phyloP scores from a whole-genome alignment of 2,888 invertebrate genomes.

The Scotopteryx bipunctaria region DNA sequence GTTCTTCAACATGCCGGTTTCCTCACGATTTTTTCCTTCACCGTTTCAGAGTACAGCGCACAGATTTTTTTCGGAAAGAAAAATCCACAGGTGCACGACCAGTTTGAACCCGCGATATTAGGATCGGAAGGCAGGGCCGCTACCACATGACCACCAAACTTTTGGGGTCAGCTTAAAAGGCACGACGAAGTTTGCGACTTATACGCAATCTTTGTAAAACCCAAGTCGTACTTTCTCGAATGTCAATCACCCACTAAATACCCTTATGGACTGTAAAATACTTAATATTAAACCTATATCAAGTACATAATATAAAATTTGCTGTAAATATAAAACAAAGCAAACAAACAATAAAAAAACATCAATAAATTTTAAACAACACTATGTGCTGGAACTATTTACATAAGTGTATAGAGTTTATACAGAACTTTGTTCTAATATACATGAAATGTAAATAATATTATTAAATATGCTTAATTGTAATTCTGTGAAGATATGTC shows the following conservation, averaged over 20 bases:
- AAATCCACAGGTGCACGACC: no score
- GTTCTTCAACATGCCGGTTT: no score
- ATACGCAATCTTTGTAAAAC: no score
- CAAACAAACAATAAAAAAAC: slow-evolving; percentile 49
- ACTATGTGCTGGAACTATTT: slow-evolving; percentile 67
- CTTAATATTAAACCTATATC: slow-evolving; percentile 4
- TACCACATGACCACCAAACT: no score
- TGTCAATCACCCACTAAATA: background rate
- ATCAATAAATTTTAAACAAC: slow-evolving; percentile 54
- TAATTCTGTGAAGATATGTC: slow-evolving; percentile 44
- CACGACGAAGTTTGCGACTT: no score
- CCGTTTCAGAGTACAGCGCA: no score
- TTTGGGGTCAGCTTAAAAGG: no score
- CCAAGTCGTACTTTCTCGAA: no score
- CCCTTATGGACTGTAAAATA: background rate
- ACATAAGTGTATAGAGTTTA: slow-evolving; percentile 49
- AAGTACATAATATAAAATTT: slow-evolving; percentile 48
- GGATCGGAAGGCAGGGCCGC: no score
- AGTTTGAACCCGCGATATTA: no score
- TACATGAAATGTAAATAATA: slow-evolving; percentile 48
- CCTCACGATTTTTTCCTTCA: no score
- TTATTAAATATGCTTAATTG: slow-evolving; percentile 25
- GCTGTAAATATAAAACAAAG: slow-evolving; percentile 59
- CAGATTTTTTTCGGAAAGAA: no score
- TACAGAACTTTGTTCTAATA: slow-evolving; percentile 75